Evolutionary conservation across 2,888 invertebrate genomes (phyloP), one percentile per base, ranked within the genome.

Genomic region (Hydraecia micacea): DNA sequence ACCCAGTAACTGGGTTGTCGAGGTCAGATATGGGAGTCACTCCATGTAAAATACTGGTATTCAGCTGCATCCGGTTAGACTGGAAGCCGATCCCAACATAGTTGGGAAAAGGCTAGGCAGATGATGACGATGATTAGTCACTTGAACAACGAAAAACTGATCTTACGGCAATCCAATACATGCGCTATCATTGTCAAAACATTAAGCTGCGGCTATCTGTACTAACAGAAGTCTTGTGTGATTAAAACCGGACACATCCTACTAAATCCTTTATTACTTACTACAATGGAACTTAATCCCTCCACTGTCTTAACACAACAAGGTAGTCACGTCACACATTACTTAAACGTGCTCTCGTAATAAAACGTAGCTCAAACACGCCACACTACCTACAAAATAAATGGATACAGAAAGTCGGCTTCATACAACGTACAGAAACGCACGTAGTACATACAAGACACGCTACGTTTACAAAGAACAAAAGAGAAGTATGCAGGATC

Each of bases 281-380:
- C 55, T 73, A 46, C 28, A 46, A 55, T 13, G 7, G 49, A 36
- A 49, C 55, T 58, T 39, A 25, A 63, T 25, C 46, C 32, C 36
- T 63, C 25, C 25, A 25, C 55, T 9, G 8, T 8, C 28, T 72
- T 39, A 39, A 68, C 58, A 42, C 7, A 65, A 52, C 65, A 71
- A 65, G 36, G 60, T 15, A 68, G 32, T 46, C 66, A 76, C 62
- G n/a, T 73, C 28, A 73, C 42, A 75, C 60, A 65, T 76, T 42
- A 77, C 32, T 75, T n/a, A 66, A 62, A n/a, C 68, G 39, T 25
- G 46, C 52, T 52, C 42, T 46, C 21, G 60, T n/a, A 65, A 75
- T 52, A 70, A 70, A 81, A 71, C 46, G 63, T 62, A 39, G 60
- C 52, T 8, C 18, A 0, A 18, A 52, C 86, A 81, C 66, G 80